Evolutionary conservation across 92 coral and sea anemone species (phyloP).

Genomic region (Porites lobata): DNA sequence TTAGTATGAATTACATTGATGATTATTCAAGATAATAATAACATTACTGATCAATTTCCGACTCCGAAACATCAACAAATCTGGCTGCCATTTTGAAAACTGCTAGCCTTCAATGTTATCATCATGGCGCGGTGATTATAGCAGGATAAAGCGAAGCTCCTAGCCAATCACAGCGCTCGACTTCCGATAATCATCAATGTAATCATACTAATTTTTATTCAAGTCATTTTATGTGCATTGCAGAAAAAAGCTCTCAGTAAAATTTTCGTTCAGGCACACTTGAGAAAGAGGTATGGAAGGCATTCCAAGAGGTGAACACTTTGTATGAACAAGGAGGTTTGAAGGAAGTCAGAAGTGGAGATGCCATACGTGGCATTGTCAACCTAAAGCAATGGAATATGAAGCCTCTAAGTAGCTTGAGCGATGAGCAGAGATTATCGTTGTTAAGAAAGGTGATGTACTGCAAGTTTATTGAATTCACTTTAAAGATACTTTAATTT

Average conservation of each 20-base stretch:
- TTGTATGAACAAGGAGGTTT: slow-evolving; percentile 19
- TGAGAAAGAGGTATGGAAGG: slow-evolving; percentile 10
- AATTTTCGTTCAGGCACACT: slow-evolving; percentile 5
- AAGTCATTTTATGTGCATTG: not conserved
- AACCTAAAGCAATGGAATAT: slow-evolving; percentile 20
- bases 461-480: not conserved
- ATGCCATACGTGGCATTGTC: slow-evolving; percentile 1
- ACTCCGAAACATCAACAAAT: too few relatives aligned
- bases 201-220: too few relatives aligned
- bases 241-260: slow-evolving; percentile 31
- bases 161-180: too few relatives aligned
- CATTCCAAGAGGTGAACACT: slow-evolving; percentile 23
- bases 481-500: not conserved
- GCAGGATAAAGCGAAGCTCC: too few relatives aligned
- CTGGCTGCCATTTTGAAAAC: too few relatives aligned
- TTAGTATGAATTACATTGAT: too few relatives aligned
- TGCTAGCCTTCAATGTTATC: too few relatives aligned
- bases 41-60: too few relatives aligned
- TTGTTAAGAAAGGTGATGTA: slow-evolving; percentile 9
- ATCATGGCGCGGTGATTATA: too few relatives aligned
- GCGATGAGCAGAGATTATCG: not conserved
- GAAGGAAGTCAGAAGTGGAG: slow-evolving; percentile 2
- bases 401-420: slow-evolving; percentile 30
- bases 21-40: too few relatives aligned
- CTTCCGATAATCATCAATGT: too few relatives aligned